Base-by-base conservation (phyloP, 1,140 invertebrate species). In the Chionoecetes opilio region DNA sequence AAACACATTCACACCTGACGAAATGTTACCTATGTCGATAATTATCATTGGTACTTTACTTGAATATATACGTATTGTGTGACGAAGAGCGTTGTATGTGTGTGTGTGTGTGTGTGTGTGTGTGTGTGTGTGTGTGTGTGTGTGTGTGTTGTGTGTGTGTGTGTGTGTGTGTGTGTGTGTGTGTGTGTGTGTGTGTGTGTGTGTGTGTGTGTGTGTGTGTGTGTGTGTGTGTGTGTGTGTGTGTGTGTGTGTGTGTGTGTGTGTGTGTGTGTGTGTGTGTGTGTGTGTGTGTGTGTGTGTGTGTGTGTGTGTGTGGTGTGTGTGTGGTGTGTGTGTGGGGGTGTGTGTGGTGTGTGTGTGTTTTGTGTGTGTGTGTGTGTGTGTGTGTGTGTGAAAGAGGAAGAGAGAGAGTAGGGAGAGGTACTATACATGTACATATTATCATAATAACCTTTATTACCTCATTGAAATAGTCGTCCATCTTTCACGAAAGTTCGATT, bases 131-230 rank as follows among this genome's bases (percentile, higher is more conserved):
- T 75, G 63, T 75, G 85, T 87, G 85, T 87, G 85, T 87, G 85
- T 87, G 85, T 87, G 85, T 87, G 31, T 87, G 85, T 87, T 87
- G 85, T 87, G 85, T 87, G 85, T 87, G 85, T 34, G 2, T 53
- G 2, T 3, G 46, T 53, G 46, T 53, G 46, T 53, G 46, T 53
- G 46, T 53, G 63, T 75, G 63, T 75, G 63, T 75, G 63, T 75
- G 63, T 75, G 63, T 75, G 63, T 75, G 63, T 75, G n/a, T 75
- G 63, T 75, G 63, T 75, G 63, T 75, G 63, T 75, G 63, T 75
- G 63, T 75, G 85, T 87, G 85, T 87, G 85, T 87, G 85, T 87
- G 85, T 87, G 85, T 87, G 31, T 87, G 85, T 87, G 85, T 87
- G 85, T 87, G 85, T 87, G 85, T 87, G 85, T 34, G 85, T 34